Base-by-base conservation (phyloP, 37 sponge, comb jelly and placozoan genomes). In the Mnemiopsis leidyi region DNA sequence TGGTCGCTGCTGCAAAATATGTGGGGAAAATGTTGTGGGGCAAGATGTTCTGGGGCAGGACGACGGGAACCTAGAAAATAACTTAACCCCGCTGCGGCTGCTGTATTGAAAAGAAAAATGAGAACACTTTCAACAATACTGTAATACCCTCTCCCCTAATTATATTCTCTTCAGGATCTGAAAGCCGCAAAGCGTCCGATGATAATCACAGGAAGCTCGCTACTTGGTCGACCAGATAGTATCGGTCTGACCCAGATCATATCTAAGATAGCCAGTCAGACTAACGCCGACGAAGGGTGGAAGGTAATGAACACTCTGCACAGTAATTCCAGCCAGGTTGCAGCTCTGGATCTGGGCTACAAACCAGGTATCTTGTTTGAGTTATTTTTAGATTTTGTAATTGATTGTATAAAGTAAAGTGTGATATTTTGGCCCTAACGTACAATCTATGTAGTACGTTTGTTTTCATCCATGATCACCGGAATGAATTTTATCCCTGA, bases 341-440 rank as follows among this genome's bases (percentile, higher is more conserved):
- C 95, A 39, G 97, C 98, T 21, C 92, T 98, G 94, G 98, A 98
- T 69, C 61, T 96, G 0, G 98, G 98, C 32, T 98, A 98, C 76
- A 94, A 68, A 28, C 39, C 93, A 31, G 92, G 92, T 92, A 13
- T 32, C 34, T 79, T 79, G 24, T 73, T 23, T 73, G 76, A n/a
- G n/a, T n/a, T n/a, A n/a, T n/a, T n/a, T n/a, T n/a, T n/a, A n/a
- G n/a, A n/a, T 67, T 67, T 67, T 20, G 20, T 67, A 67, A 13
- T 20, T 13, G 18, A 67, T 67, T 67, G 13, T 67, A 67, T 67
- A n/a, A n/a, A 68, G 23, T 68, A 68, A 68, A 68, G 23, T 23
- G 21, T n/a, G 23, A 68, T 68, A n/a, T 68, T 23, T 68, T 23
- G 21, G 21, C 69, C 21, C n/a, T n/a, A n/a, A n/a, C n/a, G n/a